phyloP scores from a whole-genome alignment of 2,113 vertebrate species.

The Phyllostomus discolor region DNA sequence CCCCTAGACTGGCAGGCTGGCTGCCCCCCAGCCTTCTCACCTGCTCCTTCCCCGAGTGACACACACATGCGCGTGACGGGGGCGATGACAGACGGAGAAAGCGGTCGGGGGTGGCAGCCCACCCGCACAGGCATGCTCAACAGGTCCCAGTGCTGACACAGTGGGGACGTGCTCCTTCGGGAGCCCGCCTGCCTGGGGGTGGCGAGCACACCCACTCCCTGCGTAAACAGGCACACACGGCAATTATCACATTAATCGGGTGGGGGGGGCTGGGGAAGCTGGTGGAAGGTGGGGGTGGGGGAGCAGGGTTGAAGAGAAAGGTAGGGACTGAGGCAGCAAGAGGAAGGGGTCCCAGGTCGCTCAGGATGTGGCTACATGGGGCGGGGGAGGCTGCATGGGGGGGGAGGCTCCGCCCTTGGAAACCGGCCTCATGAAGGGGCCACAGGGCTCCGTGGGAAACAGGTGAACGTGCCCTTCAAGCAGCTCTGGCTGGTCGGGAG shows the following conservation, averaged over 20 bases:
- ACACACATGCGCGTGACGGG: background rate
- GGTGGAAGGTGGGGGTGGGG: background rate
- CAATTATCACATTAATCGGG: conserved; percentile 76
- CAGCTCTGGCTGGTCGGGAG: background rate
- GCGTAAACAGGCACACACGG: conserved; percentile 68
- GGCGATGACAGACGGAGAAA: conserved; percentile 65
- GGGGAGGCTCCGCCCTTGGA: background rate
- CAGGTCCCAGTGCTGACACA: conserved; percentile 22
- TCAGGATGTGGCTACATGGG: background rate
- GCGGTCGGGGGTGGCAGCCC: conserved; percentile 45
- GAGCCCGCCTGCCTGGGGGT: conserved; percentile 60
- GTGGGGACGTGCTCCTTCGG: conserved; percentile 33
- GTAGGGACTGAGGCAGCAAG: background rate
- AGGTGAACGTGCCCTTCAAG: accelerated
- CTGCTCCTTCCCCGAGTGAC: conserved; percentile 21
- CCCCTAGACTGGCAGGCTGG: background rate
- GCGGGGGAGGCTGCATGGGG: background rate
- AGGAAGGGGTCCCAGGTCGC: background rate
- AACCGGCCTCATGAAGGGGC: background rate
- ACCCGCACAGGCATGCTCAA: conserved; percentile 57
- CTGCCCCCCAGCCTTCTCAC: background rate
- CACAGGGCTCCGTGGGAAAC: background rate
- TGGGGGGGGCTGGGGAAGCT: background rate
- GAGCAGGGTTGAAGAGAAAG: background rate
- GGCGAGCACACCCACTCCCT: conserved; percentile 62